These are phyloP conservation scores for Sitodiplosis mosellana DNA, from an alignment of 1,140 invertebrate genomes.

Conservation along the genomic window DNA sequence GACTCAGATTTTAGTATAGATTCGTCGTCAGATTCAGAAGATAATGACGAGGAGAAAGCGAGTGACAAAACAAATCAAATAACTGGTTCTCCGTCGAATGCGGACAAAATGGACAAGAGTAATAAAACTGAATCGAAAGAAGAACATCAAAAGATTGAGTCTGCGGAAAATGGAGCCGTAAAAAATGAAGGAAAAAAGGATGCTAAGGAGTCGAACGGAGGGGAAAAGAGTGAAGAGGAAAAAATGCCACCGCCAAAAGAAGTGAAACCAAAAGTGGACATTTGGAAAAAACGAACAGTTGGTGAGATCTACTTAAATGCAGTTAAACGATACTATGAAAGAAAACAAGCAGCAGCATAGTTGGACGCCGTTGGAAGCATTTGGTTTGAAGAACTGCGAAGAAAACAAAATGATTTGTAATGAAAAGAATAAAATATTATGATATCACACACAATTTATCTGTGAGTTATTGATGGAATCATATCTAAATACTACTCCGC, in stretches of 20 bases:
- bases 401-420: too few species aligned
- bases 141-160: slow-evolving; percentile 6
- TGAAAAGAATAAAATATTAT: too few species aligned
- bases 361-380: too few species aligned
- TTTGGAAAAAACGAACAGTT: slow-evolving; percentile 70
- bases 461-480: too few species aligned
- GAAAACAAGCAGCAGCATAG: slow-evolving; percentile 38
- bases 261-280: slow-evolving; percentile 26
- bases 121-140: slow-evolving; percentile 6
- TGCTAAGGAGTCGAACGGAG: slow-evolving; percentile 3
- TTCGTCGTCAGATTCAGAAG: slow-evolving; percentile 31
- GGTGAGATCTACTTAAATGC: slow-evolving; percentile 63
- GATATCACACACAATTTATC: too few species aligned
- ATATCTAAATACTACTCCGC: too few species aligned
- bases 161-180: not conserved
- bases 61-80: too few species aligned
- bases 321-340: slow-evolving; percentile 56
- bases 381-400: not conserved
- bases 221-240: slow-evolving; percentile 3
- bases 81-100: too few species aligned
- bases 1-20: slow-evolving; percentile 49
- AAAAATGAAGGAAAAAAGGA: slow-evolving; percentile 3
- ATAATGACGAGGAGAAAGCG: slow-evolving; percentile 11
- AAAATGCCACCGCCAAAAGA: not conserved
- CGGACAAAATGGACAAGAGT: slow-evolving; percentile 6